Evolutionary conservation across 2,888 invertebrate species (phyloP), one percentile per base, ranked within the genome.

Genomic region (Trachelus tabidus): DNA sequence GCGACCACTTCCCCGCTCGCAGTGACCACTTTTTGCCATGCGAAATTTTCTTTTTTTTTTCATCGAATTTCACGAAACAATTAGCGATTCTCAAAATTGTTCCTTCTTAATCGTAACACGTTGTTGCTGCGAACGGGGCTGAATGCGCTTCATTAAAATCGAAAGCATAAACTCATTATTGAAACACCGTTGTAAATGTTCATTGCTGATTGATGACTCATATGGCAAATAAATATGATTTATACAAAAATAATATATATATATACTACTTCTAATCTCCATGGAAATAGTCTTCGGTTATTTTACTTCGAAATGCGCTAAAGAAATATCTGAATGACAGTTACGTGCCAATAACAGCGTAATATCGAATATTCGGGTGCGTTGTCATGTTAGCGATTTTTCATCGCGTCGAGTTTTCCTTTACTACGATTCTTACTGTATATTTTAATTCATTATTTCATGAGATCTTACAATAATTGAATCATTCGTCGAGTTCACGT

Each of bases 201-300:
- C 84, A 87, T 85, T 83, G 85, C 87, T 56, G 56, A 34, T 34
- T 87, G 86, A 84, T 83, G 82, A 85, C 83, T 86, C 83, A 80
- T 85, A 85, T 86, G 82, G 87, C 86, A 85, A 87, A 87, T 88
- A 87, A 85, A 85, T 85, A 86, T 87, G 84, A 79, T 86, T 88
- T 87, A 84, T 88, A 87, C 83, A 85, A 84, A 79, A 82, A 73
- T n/a, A 11, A 56, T 23, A 56, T 23, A 40, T 40, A 40, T 40
- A 23, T 15, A 23, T 56, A 23, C 56, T 23, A 56, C 23, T 23
- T 15, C 23, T 23, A 56, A 23, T 56, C 23, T 23, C 56, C 56
- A 56, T 56, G 56, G 56, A 23, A 56, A 56, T 23, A 56, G 23
- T 56, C 9, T 23, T 56, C 56, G 23, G 23, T 56, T 56, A 56